Evolutionary conservation across 2,888 invertebrate species (phyloP), one percentile per base, ranked within the genome.

Genomic region (Aphidius colemani): DNA sequence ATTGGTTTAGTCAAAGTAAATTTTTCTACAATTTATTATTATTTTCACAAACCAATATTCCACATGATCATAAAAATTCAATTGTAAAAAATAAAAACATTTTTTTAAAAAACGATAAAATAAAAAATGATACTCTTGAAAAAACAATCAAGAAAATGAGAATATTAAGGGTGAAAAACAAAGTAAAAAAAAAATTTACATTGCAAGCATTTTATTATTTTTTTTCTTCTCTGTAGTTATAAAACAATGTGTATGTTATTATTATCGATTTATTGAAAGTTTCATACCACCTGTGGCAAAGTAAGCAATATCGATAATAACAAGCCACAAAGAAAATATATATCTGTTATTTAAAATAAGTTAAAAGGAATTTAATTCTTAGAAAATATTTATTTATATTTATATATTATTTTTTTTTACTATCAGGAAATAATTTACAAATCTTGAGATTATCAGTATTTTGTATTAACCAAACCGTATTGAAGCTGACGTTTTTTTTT

Each of bases 261-360:
- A 18, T 48, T 40, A 48, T n/a, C 44, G 45, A 40, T 55, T 13
- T 55, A 48, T 51, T 45, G 30, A 30, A 39, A 46, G 57, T 63
- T 45, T 57, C 65, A 55, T 64, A 66, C 68, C 66, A 68, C 56
- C 67, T 67, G 67, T 70, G 69, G 68, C 67, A 59, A 65, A 66
- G 65, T 63, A 66, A 53, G 64, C 64, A 69, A 68, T 65, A 70
- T 70, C 67, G 65, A 70, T 70, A 66, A 67, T 64, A 64, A 65
- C 63, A 58, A 57, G 46, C 45, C 40, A 46, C 46, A 57, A 46
- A 57, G 39, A 39, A 8, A 43, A 40, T 9, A 41, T 9, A 41
- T 30, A 7, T 18, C 13, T 18, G 13, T 18, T 18, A 18, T 18
- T 18, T 18, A 18, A 18, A 18, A 18, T 18, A 18, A 18, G 13